Conservation (phyloP, 2,888 invertebrate species). For the Cyrtodaria siliqua region DNA sequence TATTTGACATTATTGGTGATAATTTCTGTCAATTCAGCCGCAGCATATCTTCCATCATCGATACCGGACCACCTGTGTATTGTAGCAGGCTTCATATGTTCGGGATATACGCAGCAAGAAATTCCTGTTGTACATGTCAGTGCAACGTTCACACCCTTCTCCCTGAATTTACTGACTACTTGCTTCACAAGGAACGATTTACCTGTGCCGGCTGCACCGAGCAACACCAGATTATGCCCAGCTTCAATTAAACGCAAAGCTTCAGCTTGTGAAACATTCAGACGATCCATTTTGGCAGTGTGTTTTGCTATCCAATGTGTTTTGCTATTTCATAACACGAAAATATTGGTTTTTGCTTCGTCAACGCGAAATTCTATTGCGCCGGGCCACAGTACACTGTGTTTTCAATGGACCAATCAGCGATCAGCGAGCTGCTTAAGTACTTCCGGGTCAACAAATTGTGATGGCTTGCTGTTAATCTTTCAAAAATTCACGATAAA, state of each 20-base stretch:
- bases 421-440: too few relatives aligned
- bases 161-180: slow-evolving; percentile 5
- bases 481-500: too few relatives aligned
- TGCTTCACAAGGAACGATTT: slow-evolving; percentile 22
- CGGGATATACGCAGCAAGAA: slow-evolving; percentile 28
- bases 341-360: too few relatives aligned
- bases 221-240: slow-evolving; percentile 36
- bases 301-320: too few relatives aligned
- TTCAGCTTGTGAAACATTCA: slow-evolving; percentile 27
- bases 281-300: neutral
- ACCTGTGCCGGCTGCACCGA: slow-evolving; percentile 36
- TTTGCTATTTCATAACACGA: too few relatives aligned
- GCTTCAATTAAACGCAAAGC: slow-evolving; percentile 22
- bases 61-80: slow-evolving; percentile 48
- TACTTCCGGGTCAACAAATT: too few relatives aligned
- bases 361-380: too few relatives aligned
- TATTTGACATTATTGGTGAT: slow-evolving; percentile 28
- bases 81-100: slow-evolving; percentile 20
- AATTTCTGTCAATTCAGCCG: slow-evolving; percentile 31
- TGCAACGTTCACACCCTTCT: slow-evolving; percentile 10
- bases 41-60: slow-evolving; percentile 30
- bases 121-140: slow-evolving; percentile 47
- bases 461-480: too few relatives aligned
- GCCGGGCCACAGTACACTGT: too few relatives aligned
- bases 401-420: too few relatives aligned